A percentile compares a stretch with the other conserved stretches of the same genome.
These are phyloP conservation scores for Acronicta leporina DNA, from an alignment of 2,888 invertebrate genomes.

Conservation along the genomic window DNA sequence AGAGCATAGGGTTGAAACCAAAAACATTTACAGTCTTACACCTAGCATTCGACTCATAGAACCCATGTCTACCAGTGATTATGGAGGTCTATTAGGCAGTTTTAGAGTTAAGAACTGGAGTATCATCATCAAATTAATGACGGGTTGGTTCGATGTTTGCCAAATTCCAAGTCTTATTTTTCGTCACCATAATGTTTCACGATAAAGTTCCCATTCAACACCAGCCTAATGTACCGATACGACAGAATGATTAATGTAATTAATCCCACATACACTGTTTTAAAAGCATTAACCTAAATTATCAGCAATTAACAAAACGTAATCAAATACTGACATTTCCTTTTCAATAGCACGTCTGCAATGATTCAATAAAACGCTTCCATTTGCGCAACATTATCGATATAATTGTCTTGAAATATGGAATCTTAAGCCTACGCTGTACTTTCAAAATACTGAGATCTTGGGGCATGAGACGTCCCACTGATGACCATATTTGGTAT, in stretches of 20 bases:
- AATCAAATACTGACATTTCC: conserved; percentile 53
- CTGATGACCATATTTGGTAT: conserved; percentile 37
- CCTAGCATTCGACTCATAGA: too few species aligned
- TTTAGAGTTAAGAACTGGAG: too few species aligned
- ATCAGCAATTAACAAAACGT: conserved; percentile 48
- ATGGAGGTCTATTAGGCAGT: too few species aligned
- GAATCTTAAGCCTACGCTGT: conserved; percentile 50
- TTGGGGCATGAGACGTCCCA: conserved; percentile 36
- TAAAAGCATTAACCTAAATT: conserved; percentile 56
- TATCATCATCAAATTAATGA: too few species aligned
- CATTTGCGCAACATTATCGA: conserved; percentile 36
- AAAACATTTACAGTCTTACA: too few species aligned
- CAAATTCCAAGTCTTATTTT: not conserved
- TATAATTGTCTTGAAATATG: conserved; percentile 48
- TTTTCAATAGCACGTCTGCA: conserved; percentile 39
- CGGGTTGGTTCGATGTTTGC: not conserved
- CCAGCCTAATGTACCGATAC: conserved; percentile 11
- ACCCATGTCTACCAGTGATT: too few species aligned
- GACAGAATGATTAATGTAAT: conserved; percentile 41
- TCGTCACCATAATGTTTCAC: not conserved
- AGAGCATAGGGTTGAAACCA: too few species aligned
- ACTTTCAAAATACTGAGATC: conserved; percentile 51
- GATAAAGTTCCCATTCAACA: conserved; percentile 18
- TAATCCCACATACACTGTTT: conserved; percentile 54
- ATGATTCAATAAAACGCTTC: conserved; percentile 25